Evolutionary conservation across 1,140 invertebrate genomes (phyloP).

Genomic region (Saccostrea cuccullata): DNA sequence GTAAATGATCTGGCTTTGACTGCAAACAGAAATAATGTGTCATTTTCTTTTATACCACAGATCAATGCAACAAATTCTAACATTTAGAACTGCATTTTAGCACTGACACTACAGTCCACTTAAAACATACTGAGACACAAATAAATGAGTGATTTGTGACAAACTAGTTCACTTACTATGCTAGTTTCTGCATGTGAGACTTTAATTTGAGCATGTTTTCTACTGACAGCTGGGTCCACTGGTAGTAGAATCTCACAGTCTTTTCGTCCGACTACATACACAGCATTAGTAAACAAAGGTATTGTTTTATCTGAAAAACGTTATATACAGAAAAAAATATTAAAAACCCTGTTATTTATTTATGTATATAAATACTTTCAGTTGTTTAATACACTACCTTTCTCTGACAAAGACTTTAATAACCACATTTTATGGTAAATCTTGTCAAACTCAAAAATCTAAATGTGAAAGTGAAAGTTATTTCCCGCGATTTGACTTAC

Average conservation of each 20-base stretch:
- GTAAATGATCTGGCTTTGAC: conserved; percentile 66
- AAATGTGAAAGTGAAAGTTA: not conserved
- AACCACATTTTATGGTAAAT: conserved; percentile 1
- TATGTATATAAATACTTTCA: too few species aligned
- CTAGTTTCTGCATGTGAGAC: conserved; percentile 69
- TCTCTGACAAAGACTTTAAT: not conserved
- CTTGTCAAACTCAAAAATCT: too few species aligned
- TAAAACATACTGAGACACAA: too few species aligned
- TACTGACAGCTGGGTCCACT: conserved; percentile 76
- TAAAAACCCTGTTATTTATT: not conserved
- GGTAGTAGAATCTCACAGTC: conserved; percentile 72
- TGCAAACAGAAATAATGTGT: conserved; percentile 51
- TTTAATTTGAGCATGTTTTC: conserved; percentile 75
- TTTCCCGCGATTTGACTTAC: conserved; percentile 12
- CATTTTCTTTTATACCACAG: too few species aligned
- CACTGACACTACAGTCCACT: too few species aligned
- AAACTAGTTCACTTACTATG: conserved; percentile 56
- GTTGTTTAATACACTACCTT: not conserved
- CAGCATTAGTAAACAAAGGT: conserved; percentile 61
- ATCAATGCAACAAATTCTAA: too few species aligned
- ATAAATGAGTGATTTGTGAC: too few species aligned
- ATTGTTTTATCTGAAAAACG: conserved; percentile 58
- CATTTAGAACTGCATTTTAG: too few species aligned
- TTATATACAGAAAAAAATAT: not conserved
- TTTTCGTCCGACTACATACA: conserved; percentile 74